phyloP scores from a whole-genome alignment of 1,140 invertebrate species.

The Trypoxylus dichotomus region DNA sequence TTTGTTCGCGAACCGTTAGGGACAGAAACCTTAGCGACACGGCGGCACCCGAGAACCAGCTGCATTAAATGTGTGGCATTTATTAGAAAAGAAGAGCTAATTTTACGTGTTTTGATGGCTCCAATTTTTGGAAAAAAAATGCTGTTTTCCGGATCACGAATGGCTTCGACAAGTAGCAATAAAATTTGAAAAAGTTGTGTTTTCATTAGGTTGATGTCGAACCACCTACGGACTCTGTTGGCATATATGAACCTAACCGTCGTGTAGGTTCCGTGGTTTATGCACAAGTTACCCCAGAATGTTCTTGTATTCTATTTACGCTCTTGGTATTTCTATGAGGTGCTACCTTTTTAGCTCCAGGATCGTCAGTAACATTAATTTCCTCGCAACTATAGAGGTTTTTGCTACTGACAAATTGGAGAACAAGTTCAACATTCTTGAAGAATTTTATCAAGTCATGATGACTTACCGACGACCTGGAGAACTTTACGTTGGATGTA shows the following conservation, averaged over 20 bases:
- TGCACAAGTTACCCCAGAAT: conserved; percentile 15
- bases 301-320: conserved; percentile 34
- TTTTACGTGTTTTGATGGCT: no score
- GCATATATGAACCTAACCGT: conserved; percentile 43
- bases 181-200: conserved; percentile 37
- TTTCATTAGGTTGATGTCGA: conserved; percentile 46
- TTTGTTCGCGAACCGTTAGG: no score
- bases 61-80: neutral
- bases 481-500: no score
- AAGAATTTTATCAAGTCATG: no score
- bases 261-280: conserved; percentile 43
- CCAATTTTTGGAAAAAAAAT: no score
- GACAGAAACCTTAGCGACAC: no score
- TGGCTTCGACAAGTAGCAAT: neutral
- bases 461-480: no score
- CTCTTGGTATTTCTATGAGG: conserved; percentile 31
- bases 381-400: conserved; percentile 36
- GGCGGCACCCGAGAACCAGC: no score
- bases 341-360: conserved; percentile 35
- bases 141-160: no score
- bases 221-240: conserved; percentile 44
- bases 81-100: no score
- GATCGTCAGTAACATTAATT: conserved; percentile 38
- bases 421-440: neutral
- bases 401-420: neutral